Conservation (phyloP, 2,113 vertebrate genomes). For the Paramormyrops kingsleyae region DNA sequence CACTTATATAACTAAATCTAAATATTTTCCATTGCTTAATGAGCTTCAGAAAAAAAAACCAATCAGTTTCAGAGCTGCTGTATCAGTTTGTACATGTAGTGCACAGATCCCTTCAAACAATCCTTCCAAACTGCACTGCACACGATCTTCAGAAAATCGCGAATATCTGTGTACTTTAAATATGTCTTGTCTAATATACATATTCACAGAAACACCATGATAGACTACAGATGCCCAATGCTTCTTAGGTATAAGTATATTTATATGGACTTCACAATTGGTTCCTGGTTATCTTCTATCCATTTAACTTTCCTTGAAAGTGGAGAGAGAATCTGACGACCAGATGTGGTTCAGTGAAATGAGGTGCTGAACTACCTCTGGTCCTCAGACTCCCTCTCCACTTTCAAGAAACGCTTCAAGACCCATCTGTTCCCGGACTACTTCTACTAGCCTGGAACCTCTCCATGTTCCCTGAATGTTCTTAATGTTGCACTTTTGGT, state of each 20-base stretch:
- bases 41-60: background rate
- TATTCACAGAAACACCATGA: background rate
- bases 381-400: background rate
- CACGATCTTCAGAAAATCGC: background rate
- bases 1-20: background rate
- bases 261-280: background rate
- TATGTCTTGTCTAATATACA: background rate
- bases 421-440: background rate
- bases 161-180: background rate
- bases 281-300: background rate
- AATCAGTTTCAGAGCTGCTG: too few species aligned
- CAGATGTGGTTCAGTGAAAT: background rate
- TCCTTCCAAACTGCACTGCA: background rate
- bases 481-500: background rate
- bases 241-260: background rate
- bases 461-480: background rate
- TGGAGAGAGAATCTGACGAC: background rate
- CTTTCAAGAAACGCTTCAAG: background rate
- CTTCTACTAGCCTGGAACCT: background rate
- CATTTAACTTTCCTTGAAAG: background rate
- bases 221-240: background rate
- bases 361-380: background rate
- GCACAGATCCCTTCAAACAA: background rate
- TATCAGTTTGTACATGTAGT: background rate
- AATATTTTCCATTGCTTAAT: background rate